Evolutionary conservation across 2,888 invertebrate species (phyloP).

Genomic region (Cantharis rustica): DNA sequence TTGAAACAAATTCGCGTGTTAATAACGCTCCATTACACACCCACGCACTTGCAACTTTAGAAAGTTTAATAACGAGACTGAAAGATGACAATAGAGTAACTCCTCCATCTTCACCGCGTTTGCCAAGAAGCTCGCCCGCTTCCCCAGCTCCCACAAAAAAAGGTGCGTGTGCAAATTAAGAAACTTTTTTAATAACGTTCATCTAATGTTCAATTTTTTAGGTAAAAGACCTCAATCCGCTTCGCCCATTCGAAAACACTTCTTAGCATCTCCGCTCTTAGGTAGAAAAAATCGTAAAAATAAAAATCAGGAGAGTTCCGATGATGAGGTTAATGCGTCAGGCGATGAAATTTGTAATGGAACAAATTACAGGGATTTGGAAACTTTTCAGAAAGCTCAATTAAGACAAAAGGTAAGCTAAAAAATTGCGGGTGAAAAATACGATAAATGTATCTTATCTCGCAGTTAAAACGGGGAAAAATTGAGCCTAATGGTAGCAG

Average conservation of each 20-base stretch:
- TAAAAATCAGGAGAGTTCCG: conserved; percentile 76
- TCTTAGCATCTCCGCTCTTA: conserved; percentile 84
- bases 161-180: conserved; percentile 46
- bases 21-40: conserved; percentile 51
- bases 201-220: conserved; percentile 21
- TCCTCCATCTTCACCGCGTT: conserved; percentile 62
- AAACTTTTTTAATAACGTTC: not conserved
- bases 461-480: conserved; percentile 74
- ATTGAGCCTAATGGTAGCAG: conserved; percentile 60
- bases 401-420: conserved; percentile 80
- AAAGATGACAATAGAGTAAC: conserved; percentile 60
- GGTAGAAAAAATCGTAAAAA: conserved; percentile 76
- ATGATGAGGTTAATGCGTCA: conserved; percentile 71
- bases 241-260: conserved; percentile 77
- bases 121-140: conserved; percentile 78
- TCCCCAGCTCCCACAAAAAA: conserved; percentile 75
- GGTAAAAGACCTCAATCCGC: conserved; percentile 76
- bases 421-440: not conserved
- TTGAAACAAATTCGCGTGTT: conserved; percentile 33
- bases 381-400: conserved; percentile 91
- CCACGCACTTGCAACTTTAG: conserved; percentile 64
- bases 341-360: conserved; percentile 66
- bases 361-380: conserved; percentile 82
- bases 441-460: not conserved
- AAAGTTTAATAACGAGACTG: conserved; percentile 62